phyloP scores from a whole-genome alignment of 2,113 vertebrate genomes.

The Peromyscus polionotus region DNA sequence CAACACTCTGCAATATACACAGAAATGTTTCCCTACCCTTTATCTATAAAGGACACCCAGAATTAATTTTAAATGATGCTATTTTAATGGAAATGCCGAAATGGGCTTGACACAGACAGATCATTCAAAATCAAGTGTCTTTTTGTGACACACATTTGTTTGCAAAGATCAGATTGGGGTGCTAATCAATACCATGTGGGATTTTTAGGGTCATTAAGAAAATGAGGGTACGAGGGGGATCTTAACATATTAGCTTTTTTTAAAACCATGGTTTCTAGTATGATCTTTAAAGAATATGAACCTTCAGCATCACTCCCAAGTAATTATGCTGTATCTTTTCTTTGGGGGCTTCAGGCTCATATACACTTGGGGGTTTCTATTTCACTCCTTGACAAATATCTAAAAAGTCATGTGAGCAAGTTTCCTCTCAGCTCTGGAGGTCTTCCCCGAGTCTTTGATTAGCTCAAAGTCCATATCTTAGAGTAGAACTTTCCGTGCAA shows the following conservation, averaged over 20 bases:
- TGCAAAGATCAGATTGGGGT: not conserved
- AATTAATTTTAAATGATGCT: not conserved
- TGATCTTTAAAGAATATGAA: slow-evolving; percentile 6
- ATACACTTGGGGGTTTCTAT: not conserved
- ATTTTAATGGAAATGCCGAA: not conserved
- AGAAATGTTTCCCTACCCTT: not conserved
- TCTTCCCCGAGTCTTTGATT: not conserved
- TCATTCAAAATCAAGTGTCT: not conserved
- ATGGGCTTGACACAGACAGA: not conserved
- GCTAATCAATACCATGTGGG: not conserved
- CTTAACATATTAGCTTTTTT: not conserved
- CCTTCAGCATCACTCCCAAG: not conserved
- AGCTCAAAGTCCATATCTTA: not conserved
- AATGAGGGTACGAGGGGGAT: not conserved
- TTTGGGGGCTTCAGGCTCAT: not conserved
- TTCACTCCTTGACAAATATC: not conserved
- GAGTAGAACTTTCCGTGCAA: not conserved
- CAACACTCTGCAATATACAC: not conserved
- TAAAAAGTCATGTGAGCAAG: not conserved
- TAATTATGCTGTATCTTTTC: not conserved
- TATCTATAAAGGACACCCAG: not conserved
- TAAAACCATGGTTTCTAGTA: not conserved
- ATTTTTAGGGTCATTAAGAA: not conserved
- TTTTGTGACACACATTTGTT: not conserved
- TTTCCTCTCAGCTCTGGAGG: not conserved